phyloP scores from a whole-genome alignment of 1,140 invertebrate species.

The Ctenoplectra terminalis region DNA sequence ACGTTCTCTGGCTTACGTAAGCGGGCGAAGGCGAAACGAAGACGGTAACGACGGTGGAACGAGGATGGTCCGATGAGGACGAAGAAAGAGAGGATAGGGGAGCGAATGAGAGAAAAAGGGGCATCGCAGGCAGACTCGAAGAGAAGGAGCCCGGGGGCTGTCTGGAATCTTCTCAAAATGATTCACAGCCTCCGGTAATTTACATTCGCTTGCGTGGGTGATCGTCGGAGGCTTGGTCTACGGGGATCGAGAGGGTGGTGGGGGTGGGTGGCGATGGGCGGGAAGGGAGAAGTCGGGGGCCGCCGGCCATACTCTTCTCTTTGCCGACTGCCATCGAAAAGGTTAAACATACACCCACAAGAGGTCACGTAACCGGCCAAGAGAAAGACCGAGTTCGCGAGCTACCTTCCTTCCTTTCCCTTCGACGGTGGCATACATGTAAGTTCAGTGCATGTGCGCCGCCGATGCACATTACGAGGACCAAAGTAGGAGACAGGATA shows the following conservation, averaged over 20 bases:
- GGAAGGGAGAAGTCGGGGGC: not conserved
- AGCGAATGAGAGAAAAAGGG: constrained; percentile 49
- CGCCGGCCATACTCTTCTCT: constrained; percentile 65
- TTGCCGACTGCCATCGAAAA: constrained; percentile 77
- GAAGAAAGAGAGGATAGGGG: constrained; percentile 48
- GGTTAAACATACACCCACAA: constrained; percentile 82
- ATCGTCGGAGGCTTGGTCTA: constrained; percentile 68
- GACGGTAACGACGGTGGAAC: constrained; percentile 7
- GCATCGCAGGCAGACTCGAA: constrained; percentile 46
- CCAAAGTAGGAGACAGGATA: constrained; percentile 38
- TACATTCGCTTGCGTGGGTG: constrained; percentile 81
- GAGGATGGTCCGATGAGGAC: not conserved
- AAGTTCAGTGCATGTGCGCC: constrained; percentile 25
- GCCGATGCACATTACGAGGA: constrained; percentile 11
- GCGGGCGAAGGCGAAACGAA: constrained; percentile 35
- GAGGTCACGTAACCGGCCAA: constrained; percentile 73
- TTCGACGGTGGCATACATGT: constrained; percentile 38
- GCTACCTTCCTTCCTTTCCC: constrained; percentile 49
- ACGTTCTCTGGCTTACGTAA: constrained; percentile 64
- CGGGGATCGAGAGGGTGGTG: not conserved
- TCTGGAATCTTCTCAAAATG: constrained; percentile 78
- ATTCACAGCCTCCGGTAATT: constrained; percentile 82
- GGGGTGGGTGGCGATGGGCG: constrained; percentile 1
- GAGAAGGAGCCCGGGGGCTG: constrained; percentile 65
- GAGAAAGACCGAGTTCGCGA: constrained; percentile 61